phyloP scores from a whole-genome alignment of 1,140 invertebrate genomes.

The Zaprionus tsacasi region DNA sequence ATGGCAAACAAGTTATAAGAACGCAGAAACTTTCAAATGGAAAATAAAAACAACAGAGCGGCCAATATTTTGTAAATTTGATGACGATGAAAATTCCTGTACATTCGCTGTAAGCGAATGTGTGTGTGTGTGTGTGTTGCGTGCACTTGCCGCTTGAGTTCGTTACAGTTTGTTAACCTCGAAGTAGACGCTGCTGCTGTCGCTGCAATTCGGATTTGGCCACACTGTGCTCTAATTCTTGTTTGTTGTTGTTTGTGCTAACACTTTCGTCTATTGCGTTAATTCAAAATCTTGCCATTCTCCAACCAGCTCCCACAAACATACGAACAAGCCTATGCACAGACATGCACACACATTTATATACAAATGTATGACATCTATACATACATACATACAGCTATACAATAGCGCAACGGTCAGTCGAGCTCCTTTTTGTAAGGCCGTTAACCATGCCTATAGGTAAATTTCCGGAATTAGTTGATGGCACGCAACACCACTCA shows the following conservation, averaged over 20 bases:
- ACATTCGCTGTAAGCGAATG: neutral
- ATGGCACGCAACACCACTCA: constrained; percentile 57
- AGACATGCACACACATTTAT: neutral
- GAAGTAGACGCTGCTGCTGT: constrained; percentile 4
- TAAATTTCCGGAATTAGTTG: constrained; percentile 70
- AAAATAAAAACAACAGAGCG: constrained; percentile 26
- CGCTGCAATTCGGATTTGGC: constrained; percentile 39
- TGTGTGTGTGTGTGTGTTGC: constrained; percentile 24
- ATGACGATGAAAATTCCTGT: constrained; percentile 30
- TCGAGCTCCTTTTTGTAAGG: constrained; percentile 37
- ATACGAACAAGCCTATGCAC: neutral
- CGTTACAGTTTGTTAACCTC: constrained; percentile 71
- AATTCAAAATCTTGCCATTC: constrained; percentile 36
- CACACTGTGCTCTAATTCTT: constrained; percentile 34
- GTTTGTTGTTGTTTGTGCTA: constrained; percentile 28
- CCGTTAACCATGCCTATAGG: constrained; percentile 59
- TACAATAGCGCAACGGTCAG: constrained; percentile 26
- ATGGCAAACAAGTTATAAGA: constrained; percentile 42
- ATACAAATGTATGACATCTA: neutral
- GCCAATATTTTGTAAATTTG: constrained; percentile 29
- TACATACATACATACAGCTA: neutral
- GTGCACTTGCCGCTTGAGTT: constrained; percentile 60
- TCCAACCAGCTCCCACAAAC: neutral
- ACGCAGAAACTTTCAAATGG: neutral
- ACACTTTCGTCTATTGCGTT: constrained; percentile 63